Evolutionary conservation across 2,888 invertebrate genomes (phyloP).

Genomic region (Eilema caniola): DNA sequence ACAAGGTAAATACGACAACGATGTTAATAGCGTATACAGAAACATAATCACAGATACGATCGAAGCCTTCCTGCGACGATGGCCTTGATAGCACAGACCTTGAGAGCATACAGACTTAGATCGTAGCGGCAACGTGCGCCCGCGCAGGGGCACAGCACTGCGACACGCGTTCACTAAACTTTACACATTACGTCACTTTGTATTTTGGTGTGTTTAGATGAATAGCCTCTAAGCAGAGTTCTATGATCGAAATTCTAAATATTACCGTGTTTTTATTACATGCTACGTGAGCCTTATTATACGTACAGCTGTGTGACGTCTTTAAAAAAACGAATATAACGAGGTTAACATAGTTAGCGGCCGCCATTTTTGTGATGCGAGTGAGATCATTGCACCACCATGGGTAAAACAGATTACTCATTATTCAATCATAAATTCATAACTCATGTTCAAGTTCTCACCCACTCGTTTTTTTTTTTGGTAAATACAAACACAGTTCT

Average conservation of each 20-base stretch:
- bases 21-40: constrained; percentile 35
- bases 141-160: constrained; percentile 64
- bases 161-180: constrained; percentile 82
- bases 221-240: constrained; percentile 72
- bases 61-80: constrained; percentile 66
- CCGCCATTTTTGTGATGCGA: constrained; percentile 36
- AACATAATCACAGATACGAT: constrained; percentile 49
- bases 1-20: constrained; percentile 33
- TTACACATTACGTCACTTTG: constrained; percentile 78
- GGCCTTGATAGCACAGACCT: constrained; percentile 82
- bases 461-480: constrained; percentile 57
- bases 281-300: constrained; percentile 39
- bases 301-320: constrained; percentile 39
- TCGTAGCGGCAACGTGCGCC: constrained; percentile 66
- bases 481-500: constrained; percentile 62
- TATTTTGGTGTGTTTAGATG: constrained; percentile 74
- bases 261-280: constrained; percentile 51
- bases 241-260: constrained; percentile 68
- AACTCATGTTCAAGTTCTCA: constrained; percentile 58
- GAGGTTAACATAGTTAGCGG: constrained; percentile 39
- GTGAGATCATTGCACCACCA: constrained; percentile 69
- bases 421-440: constrained; percentile 56
- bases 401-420: constrained; percentile 67
- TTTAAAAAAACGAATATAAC: constrained; percentile 41
- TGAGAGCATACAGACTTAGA: constrained; percentile 66